A percentile compares a stretch with the other conserved stretches of the same genome.
These are phyloP conservation scores for Acrobasis repandana DNA, from an alignment of 2,888 invertebrate genomes.

Conservation along the genomic window DNA sequence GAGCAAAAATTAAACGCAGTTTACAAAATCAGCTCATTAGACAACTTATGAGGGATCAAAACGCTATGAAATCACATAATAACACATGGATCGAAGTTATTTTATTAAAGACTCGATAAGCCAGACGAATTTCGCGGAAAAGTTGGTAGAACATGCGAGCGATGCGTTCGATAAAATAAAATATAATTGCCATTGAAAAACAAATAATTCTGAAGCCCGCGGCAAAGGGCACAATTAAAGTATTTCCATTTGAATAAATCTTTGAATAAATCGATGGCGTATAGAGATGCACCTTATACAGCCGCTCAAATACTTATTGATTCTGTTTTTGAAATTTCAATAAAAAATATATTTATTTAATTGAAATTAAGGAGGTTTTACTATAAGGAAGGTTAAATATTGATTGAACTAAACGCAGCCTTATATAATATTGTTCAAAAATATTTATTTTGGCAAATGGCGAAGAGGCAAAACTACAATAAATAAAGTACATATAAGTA, in stretches of 20 bases:
- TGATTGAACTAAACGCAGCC: too few species aligned
- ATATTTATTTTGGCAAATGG: too few species aligned
- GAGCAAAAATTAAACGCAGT: slow-evolving; percentile 39
- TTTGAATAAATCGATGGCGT: slow-evolving; percentile 82
- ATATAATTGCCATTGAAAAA: slow-evolving; percentile 82
- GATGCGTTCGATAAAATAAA: slow-evolving; percentile 76
- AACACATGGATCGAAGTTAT: slow-evolving; percentile 39
- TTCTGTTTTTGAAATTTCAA: neutral
- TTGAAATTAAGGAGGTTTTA: too few species aligned
- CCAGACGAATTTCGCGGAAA: slow-evolving; percentile 76
- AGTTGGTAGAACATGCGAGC: slow-evolving; percentile 65
- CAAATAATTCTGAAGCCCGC: slow-evolving; percentile 75
- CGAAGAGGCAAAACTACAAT: too few species aligned
- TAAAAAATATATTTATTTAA: neutral
- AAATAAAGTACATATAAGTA: too few species aligned
- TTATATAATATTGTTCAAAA: too few species aligned
- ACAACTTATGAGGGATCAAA: slow-evolving; percentile 18
- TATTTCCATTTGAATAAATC: slow-evolving; percentile 81
- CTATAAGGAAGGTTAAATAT: too few species aligned
- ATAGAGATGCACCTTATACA: slow-evolving; percentile 78
- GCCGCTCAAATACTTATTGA: slow-evolving; percentile 35
- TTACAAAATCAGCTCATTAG: slow-evolving; percentile 25
- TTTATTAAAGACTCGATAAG: slow-evolving; percentile 29
- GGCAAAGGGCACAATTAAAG: slow-evolving; percentile 72
- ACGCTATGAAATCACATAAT: slow-evolving; percentile 48